phyloP scores from a whole-genome alignment of 1,140 invertebrate species.

The Sinella curviseta region DNA sequence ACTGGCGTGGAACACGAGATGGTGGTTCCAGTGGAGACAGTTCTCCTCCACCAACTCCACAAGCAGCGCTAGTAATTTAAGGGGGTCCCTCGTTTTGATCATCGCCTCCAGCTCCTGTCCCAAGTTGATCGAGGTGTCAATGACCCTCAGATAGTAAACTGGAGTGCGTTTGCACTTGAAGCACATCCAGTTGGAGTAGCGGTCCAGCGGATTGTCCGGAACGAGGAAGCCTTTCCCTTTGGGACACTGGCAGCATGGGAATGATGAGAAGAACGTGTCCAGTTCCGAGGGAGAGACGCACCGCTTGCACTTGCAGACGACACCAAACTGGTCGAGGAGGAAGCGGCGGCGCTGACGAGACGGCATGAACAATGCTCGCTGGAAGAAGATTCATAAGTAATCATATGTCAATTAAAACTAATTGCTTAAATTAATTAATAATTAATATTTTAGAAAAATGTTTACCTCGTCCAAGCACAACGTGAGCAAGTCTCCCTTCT shows the following conservation, averaged over 20 bases:
- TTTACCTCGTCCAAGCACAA: neutral
- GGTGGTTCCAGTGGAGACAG: neutral
- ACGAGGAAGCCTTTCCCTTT: neutral
- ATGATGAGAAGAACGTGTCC: neutral
- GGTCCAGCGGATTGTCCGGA: neutral
- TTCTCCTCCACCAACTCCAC: neutral
- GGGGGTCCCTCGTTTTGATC: neutral
- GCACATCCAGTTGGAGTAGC: neutral
- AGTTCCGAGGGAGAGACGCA: neutral
- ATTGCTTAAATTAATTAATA: no score
- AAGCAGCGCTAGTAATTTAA: neutral
- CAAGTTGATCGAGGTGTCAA: neutral
- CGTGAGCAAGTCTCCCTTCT: neutral
- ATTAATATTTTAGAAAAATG: no score
- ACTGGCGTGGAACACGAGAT: neutral
- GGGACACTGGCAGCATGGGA: neutral
- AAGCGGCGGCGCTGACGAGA: neutral
- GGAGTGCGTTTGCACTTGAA: neutral
- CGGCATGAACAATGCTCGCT: neutral
- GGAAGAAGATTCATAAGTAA: no score
- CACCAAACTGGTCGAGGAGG: neutral
- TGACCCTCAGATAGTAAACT: neutral
- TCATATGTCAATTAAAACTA: no score
- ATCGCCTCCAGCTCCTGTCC: neutral
- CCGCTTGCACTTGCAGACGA: neutral